A percentile compares a stretch with the other conserved stretches of the same genome.
phyloP scores from a whole-genome alignment of 2,113 vertebrate species.

The Spea bombifrons region DNA sequence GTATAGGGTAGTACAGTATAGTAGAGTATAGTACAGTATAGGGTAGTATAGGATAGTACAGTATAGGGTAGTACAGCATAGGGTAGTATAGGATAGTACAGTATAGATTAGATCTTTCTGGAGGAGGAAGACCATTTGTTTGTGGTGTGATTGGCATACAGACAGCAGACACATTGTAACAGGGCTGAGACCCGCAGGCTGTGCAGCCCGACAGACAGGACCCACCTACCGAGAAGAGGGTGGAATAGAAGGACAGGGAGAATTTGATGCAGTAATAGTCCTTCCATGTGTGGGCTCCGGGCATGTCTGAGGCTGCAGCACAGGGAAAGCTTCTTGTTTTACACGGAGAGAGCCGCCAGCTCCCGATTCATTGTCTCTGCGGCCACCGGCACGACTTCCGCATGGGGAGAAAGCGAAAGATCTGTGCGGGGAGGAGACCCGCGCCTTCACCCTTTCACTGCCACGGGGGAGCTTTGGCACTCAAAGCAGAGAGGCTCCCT shows the following conservation, averaged over 20 bases:
- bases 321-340: not conserved
- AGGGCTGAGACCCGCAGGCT: not conserved
- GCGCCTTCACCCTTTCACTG: constrained; percentile 7
- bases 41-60: no score
- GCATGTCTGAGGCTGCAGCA: not conserved
- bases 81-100: no score
- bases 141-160: no score
- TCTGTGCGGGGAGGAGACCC: constrained; percentile 13
- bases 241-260: constrained; percentile 77
- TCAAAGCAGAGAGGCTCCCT: not conserved
- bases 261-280: constrained; percentile 83
- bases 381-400: constrained; percentile 37
- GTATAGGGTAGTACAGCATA: no score
- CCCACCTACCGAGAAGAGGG: constrained; percentile 81
- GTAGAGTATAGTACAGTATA: not conserved
- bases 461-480: no score
- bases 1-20: not conserved
- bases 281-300: constrained; percentile 48
- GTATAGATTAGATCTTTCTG: no score
- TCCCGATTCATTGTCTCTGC: not conserved
- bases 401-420: constrained; percentile 37
- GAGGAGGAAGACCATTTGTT: no score
- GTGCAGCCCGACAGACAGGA: not conserved
- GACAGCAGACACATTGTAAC: not conserved
- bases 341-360: not conserved